These are phyloP conservation scores for Conops quadrifasciatus DNA, from an alignment of 2,888 invertebrate species.

Conservation along the genomic window DNA sequence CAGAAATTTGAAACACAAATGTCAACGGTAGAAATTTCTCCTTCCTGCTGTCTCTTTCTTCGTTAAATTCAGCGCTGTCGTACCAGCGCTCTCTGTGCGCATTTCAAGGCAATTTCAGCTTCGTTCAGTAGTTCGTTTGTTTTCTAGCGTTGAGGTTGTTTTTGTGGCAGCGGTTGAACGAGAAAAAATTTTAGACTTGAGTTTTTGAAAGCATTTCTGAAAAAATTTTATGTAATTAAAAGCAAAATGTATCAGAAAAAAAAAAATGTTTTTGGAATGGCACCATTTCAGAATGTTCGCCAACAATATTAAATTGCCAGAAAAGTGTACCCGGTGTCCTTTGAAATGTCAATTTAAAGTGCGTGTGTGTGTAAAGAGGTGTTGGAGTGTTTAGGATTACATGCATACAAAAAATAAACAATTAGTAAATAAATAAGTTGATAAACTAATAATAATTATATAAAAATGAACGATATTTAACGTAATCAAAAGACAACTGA, in stretches of 20 bases:
- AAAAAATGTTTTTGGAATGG: neutral
- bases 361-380: conserved; percentile 10
- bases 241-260: neutral
- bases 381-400: neutral
- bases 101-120: conserved; percentile 18
- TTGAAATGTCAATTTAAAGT: conserved; percentile 23
- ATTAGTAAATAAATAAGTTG: conserved; percentile 36
- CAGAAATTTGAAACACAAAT: neutral
- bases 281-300: too few relatives aligned
- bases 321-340: conserved; percentile 5
- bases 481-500: neutral
- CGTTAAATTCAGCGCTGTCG: neutral
- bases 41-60: neutral
- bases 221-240: conserved; percentile 19
- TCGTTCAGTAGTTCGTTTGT: conserved; percentile 38
- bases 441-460: neutral
- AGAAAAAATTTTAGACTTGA: conserved; percentile 1
- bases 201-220: neutral
- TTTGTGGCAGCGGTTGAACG: conserved; percentile 3
- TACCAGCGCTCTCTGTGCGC: conserved; percentile 12
- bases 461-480: neutral
- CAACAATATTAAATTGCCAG: too few relatives aligned
- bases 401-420: conserved; percentile 24
- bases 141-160: conserved; percentile 25
- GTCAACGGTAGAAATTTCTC: neutral